phyloP scores from a whole-genome alignment of 2,797 vertebrate species.

The Cryptoblepharus egeriae region DNA sequence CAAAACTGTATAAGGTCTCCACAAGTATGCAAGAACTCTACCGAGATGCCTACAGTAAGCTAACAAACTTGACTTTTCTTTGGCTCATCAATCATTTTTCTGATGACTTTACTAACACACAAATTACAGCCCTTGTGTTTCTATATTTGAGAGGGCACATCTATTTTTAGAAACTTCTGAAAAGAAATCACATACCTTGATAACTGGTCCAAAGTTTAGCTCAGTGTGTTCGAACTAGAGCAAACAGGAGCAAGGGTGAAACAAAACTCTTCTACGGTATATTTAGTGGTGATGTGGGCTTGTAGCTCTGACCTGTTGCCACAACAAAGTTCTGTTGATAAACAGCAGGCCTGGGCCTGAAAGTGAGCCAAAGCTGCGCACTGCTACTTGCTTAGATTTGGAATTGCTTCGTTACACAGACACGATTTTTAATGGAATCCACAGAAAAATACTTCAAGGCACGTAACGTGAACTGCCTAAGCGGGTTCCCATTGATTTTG shows the following conservation, averaged over 20 bases:
- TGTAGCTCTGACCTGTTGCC: conserved; percentile 12
- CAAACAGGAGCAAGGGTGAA: neutral
- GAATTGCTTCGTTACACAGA: conserved; percentile 14
- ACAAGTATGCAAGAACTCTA: too few species aligned
- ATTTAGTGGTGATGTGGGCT: neutral
- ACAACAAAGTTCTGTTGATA: conserved; percentile 20
- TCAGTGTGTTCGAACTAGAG: neutral
- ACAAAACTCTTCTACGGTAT: neutral
- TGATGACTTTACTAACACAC: neutral
- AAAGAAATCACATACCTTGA: conserved; percentile 8
- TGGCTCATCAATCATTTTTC: neutral
- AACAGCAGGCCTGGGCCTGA: conserved; percentile 11
- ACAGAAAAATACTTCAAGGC: conserved; percentile 17
- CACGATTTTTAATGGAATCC: neutral
- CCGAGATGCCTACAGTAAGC: neutral
- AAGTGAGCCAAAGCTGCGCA: neutral
- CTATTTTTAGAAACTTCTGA: neutral
- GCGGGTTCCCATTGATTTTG: conserved; percentile 12
- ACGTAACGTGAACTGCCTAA: neutral
- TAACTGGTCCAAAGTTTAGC: conserved; percentile 19
- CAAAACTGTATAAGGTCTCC: too few species aligned
- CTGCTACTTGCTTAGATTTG: conserved; percentile 16
- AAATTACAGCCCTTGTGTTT: neutral
- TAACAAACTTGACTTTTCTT: neutral
- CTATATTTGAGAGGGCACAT: neutral